Conservation (phyloP, 2,113 vertebrate species). For the Heliornis fulica region DNA sequence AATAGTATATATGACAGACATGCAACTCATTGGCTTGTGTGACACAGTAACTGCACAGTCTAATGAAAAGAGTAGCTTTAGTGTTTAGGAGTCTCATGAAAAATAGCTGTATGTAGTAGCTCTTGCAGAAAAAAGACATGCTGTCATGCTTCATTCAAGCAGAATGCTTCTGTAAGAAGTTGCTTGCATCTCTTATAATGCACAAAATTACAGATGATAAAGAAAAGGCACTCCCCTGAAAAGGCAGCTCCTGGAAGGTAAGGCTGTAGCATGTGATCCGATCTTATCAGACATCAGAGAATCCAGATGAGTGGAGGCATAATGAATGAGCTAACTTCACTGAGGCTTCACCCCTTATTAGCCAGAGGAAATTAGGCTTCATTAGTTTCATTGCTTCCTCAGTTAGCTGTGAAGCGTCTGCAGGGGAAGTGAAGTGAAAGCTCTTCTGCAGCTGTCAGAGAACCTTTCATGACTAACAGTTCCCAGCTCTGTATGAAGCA, state of each 20-base stretch:
- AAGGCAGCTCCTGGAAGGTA: not conserved
- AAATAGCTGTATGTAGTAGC: not conserved
- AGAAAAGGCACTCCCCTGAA: not conserved
- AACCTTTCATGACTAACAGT: not conserved
- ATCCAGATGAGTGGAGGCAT: not conserved
- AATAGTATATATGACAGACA: not conserved
- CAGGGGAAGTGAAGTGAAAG: not conserved
- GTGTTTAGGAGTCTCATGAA: not conserved
- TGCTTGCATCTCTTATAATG: not conserved
- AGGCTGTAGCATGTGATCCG: not conserved
- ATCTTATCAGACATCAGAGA: not conserved
- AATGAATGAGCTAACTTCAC: not conserved
- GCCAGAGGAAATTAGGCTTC: constrained; percentile 20
- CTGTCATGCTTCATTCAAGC: not conserved
- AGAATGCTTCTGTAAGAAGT: not conserved
- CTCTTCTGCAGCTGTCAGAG: not conserved
- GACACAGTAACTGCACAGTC: not conserved
- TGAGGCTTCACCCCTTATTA: not conserved
- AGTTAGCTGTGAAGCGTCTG: not conserved
- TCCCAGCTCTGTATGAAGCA: not conserved
- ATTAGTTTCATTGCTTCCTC: not conserved
- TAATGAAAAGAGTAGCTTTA: not conserved
- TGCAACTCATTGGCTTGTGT: accelerated
- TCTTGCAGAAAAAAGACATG: not conserved
- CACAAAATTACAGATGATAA: not conserved